Conservation (phyloP, 2,888 invertebrate species). For the Caradrina kadenii region DNA sequence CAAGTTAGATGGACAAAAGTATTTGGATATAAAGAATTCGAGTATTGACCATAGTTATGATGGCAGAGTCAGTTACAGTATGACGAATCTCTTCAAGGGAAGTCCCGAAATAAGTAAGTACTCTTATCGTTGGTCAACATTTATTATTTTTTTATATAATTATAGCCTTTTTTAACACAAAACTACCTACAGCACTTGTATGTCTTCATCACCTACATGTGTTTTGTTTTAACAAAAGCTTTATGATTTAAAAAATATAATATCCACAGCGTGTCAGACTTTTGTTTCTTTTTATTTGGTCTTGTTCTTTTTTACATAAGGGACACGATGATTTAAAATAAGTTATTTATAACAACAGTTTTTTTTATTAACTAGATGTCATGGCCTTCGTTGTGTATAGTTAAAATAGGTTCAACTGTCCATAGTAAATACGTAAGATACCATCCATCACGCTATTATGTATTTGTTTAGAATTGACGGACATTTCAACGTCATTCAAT, state of each 20-base stretch:
- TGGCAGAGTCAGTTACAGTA: conserved; percentile 75
- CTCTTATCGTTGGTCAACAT: background rate
- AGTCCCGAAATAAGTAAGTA: conserved; percentile 79
- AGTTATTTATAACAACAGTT: too few relatives aligned
- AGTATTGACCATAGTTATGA: conserved; percentile 72
- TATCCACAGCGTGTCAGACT: background rate
- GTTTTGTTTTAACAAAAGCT: background rate
- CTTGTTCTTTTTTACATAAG: background rate
- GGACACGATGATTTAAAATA: too few relatives aligned
- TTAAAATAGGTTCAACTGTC: conserved; percentile 10
- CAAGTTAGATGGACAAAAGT: conserved; percentile 66
- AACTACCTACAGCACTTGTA: background rate
- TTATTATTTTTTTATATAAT: background rate
- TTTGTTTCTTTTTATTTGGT: background rate
- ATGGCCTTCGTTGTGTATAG: too few relatives aligned
- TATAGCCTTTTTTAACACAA: background rate
- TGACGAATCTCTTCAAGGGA: conserved; percentile 78
- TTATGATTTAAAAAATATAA: too few relatives aligned
- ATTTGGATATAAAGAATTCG: conserved; percentile 69
- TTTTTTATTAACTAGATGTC: too few relatives aligned
- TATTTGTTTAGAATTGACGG: conserved; percentile 6
- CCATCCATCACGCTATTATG: conserved; percentile 9
- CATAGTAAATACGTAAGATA: conserved; percentile 6
- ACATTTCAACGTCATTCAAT: background rate
- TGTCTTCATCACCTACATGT: too few relatives aligned